Percentiles rank a stretch among this genome's conserved stretches.
Conservation (phyloP, 2,113 vertebrate species). For the Phycodurus eques region DNA sequence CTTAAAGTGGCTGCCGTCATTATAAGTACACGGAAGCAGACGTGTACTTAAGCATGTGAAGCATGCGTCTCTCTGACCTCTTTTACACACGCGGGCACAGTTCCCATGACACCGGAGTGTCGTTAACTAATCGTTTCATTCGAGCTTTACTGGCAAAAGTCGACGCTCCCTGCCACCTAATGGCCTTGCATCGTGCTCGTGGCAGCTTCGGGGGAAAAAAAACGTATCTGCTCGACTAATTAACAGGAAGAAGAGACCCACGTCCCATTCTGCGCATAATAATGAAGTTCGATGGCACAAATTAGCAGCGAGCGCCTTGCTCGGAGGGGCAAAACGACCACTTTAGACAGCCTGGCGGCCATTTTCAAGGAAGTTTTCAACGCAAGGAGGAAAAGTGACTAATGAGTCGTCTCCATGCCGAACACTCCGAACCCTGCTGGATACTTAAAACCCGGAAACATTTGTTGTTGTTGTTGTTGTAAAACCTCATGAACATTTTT, state of each 20-base stretch:
- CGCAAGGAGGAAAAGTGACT: conserved; percentile 40
- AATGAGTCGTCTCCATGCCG: conserved; percentile 29
- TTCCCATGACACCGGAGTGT: background rate
- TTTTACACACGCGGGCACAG: background rate
- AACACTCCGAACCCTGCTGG: background rate
- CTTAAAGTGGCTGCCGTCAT: background rate
- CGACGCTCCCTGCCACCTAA: conserved; percentile 41
- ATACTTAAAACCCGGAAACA: too few relatives aligned
- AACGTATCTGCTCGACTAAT: conserved; percentile 45
- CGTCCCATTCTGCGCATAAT: conserved; percentile 59
- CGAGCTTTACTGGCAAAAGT: conserved; percentile 16
- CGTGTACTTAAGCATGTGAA: background rate
- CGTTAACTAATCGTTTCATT: conserved; percentile 15
- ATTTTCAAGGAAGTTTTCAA: conserved; percentile 42
- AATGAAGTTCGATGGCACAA: conserved; percentile 56
- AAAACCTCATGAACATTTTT: too few relatives aligned
- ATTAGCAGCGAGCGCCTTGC: conserved; percentile 55
- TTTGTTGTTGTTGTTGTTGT: too few relatives aligned
- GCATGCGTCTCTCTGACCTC: background rate
- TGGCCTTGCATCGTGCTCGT: conserved; percentile 49
- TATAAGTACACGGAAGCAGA: background rate
- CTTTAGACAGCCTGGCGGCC: conserved; percentile 49
- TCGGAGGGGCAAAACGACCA: conserved; percentile 47
- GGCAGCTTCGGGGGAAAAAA: conserved; percentile 20
- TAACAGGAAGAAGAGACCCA: conserved; percentile 46